Base-by-base conservation (phyloP, 2,888 invertebrate species). In the Ochropleura leucogaster region DNA sequence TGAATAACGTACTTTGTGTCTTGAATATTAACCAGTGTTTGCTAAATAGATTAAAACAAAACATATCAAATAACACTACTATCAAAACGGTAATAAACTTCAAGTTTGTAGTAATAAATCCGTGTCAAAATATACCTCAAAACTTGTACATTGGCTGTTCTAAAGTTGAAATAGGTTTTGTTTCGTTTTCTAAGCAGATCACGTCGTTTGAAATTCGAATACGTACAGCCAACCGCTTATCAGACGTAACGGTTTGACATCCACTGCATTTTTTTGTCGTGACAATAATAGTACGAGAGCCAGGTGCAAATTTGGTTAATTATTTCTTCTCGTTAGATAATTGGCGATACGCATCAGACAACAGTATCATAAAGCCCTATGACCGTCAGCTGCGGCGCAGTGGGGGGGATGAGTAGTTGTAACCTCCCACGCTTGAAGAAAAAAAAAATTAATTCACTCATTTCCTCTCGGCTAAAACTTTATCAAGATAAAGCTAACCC, bases 111-210 rank as follows among this genome's bases (percentile, higher is more conserved):
- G 30, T 64, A 53, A 70, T 70, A 71, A 71, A 80, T 80, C 47
- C 46, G 10, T 51, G 64, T 68, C 70, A 64, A 64, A 70, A 67
- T 74, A 46, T 46, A 68, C 59, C n/a, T 55, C 68, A 59, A 68
- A 74, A 75, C 47, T 64, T 20, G n/a, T 4, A 14, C 40, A 51
- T n/a, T 63, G n/a, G 44, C 3, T 60, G 55, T 47, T 40, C 44
- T 65, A 70, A 72, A 77, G 67, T 73, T 70, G 63, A 68, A 71
- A 82, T 73, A 63, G 71, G 42, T 70, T 77, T 72, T 70, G 69
- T 70, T 81, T 67, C 16, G n/a, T 46, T 62, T 69, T 62, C 44
- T 47, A 20, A 63, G 51, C 66, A 66, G 49, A 59, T 63, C 59
- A 16, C 59, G 49, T 0, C 47, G 44, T 57, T 47, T 65, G 59